These are phyloP conservation scores for Leptopterna dolabrata DNA, from an alignment of 2,888 invertebrate genomes.

Conservation along the genomic window DNA sequence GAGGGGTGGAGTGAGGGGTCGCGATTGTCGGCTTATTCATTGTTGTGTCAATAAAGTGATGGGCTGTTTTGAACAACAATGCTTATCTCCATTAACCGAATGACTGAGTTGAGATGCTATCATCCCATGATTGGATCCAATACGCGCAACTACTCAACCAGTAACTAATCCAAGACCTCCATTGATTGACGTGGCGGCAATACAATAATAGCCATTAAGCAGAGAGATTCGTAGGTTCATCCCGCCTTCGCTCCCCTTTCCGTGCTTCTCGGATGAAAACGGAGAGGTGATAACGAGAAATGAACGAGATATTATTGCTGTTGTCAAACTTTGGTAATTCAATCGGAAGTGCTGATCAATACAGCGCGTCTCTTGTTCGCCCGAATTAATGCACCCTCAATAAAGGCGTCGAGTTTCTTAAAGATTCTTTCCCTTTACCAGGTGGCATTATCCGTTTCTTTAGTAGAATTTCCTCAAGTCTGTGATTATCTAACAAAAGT, in stretches of 20 bases:
- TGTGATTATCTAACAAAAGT: too few relatives aligned
- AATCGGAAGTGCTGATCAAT: neutral
- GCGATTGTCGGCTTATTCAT: neutral
- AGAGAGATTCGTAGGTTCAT: neutral
- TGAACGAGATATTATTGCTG: constrained; percentile 3
- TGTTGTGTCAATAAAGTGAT: neutral
- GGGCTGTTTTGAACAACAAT: neutral
- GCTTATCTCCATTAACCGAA: constrained; percentile 7
- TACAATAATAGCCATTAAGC: neutral
- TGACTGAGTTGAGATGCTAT: neutral
- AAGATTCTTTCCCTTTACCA: neutral
- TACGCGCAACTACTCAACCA: neutral
- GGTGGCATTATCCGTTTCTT: neutral
- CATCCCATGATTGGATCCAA: neutral
- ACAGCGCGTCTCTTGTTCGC: neutral
- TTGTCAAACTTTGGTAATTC: constrained; percentile 3
- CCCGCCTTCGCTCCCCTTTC: neutral
- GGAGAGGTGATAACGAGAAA: neutral
- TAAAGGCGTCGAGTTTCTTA: neutral
- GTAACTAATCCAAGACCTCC: neutral
- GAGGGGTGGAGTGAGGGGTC: neutral
- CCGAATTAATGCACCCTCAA: neutral
- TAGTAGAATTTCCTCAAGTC: too few relatives aligned
- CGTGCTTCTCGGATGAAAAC: neutral
- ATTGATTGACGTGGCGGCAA: neutral